A percentile compares a stretch with the other conserved stretches of the same genome.
phyloP scores from a whole-genome alignment of 2,797 vertebrate genomes.

The Sebastes vulpes region DNA sequence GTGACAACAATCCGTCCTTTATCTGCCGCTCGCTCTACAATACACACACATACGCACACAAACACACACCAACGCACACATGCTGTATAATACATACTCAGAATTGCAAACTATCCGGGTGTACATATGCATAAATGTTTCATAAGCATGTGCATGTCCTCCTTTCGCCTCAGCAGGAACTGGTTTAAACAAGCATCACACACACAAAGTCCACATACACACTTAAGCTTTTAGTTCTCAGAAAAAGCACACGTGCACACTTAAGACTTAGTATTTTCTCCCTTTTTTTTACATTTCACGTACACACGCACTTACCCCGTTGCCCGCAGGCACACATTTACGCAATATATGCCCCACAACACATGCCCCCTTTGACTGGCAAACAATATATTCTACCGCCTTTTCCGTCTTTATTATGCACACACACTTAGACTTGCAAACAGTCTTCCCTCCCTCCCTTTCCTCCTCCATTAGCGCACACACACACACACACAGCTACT shows the following conservation, averaged over 20 bases:
- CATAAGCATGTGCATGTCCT: slow-evolving; percentile 36
- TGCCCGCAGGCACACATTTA: slow-evolving; percentile 12
- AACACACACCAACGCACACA: slow-evolving; percentile 12
- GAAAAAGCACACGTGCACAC: background rate
- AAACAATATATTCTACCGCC: slow-evolving; percentile 31
- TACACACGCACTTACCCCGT: background rate
- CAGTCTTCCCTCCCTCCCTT: slow-evolving; percentile 12
- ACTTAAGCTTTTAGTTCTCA: slow-evolving; percentile 16
- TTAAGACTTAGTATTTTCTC: background rate
- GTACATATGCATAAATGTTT: slow-evolving; percentile 57
- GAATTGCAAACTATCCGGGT: slow-evolving; percentile 43
- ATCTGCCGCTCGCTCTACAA: slow-evolving; percentile 21
- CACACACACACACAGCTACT: slow-evolving; percentile 24
- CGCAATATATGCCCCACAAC: slow-evolving; percentile 2
- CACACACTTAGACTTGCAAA: slow-evolving; percentile 56
- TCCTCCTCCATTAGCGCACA: slow-evolving; percentile 5
- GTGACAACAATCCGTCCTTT: slow-evolving; percentile 58
- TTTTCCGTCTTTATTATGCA: slow-evolving; percentile 33
- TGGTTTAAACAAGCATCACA: slow-evolving; percentile 15
- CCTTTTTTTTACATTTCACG: background rate
- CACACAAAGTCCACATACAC: background rate
- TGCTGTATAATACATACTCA: slow-evolving; percentile 2
- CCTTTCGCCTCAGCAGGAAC: background rate
- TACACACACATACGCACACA: slow-evolving; percentile 6
- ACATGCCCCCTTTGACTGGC: slow-evolving; percentile 26